These are phyloP conservation scores for Podocnemis expansa DNA, from an alignment of 2,113 vertebrate species.

Conservation along the genomic window DNA sequence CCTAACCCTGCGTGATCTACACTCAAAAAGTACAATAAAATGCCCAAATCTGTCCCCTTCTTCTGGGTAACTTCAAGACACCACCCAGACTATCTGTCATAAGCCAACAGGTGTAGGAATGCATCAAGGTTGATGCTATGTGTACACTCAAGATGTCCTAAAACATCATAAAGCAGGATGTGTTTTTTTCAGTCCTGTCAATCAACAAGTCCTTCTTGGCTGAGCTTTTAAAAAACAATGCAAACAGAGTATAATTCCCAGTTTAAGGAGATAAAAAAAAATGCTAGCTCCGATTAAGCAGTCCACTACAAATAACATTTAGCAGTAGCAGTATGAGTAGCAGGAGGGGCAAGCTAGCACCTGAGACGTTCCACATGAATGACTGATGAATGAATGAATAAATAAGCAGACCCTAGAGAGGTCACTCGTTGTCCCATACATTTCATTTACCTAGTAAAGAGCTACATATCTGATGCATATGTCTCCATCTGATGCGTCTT, in stretches of 20 bases:
- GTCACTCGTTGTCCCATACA: neutral
- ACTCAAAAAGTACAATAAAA: neutral
- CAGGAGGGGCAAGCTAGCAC: too few relatives aligned
- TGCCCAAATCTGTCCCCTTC: neutral
- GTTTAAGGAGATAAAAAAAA: too few relatives aligned
- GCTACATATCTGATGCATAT: neutral
- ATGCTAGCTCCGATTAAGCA: too few relatives aligned
- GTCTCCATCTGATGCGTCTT: neutral
- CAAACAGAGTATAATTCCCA: too few relatives aligned
- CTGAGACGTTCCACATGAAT: neutral
- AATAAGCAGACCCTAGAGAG: neutral
- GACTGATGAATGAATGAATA: neutral
- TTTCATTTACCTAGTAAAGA: neutral
- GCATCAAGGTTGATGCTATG: rapidly evolving
- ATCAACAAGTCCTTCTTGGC: neutral
- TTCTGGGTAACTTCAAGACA: rapidly evolving
- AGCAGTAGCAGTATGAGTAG: too few relatives aligned
- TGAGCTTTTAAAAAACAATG: neutral
- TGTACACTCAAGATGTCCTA: neutral
- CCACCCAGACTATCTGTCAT: neutral
- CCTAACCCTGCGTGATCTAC: rapidly evolving
- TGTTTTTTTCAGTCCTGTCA: neutral
- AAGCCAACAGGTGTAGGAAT: rapidly evolving
- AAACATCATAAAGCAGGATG: neutral
- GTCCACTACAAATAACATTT: too few relatives aligned